phyloP scores from a whole-genome alignment of 2,113 vertebrate genomes.

The Chaetodon trifascialis region DNA sequence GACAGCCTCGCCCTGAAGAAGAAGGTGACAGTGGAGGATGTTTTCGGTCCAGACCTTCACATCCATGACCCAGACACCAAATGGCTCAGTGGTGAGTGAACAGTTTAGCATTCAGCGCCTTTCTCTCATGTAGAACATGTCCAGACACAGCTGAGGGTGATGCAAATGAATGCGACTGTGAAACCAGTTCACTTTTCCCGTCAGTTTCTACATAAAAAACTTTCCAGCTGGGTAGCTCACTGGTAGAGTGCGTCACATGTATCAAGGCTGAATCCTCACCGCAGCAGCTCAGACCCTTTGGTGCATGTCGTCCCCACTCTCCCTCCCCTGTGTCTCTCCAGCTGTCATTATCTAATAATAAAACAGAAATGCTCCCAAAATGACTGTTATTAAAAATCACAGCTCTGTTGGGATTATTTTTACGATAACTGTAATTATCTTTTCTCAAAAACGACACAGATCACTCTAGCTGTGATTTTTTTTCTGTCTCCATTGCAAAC shows the following conservation, averaged over 20 bases:
- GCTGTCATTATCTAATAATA: no score
- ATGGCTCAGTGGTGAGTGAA: conserved; percentile 93
- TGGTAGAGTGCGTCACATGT: no score
- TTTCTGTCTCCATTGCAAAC: background rate
- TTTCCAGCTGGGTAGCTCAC: no score
- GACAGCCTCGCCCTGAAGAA: conserved; percentile 94
- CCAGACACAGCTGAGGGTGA: background rate
- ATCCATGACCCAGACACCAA: conserved; percentile 92
- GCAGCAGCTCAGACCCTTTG: no score
- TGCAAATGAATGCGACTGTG: no score
- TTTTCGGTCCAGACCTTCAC: conserved; percentile 90
- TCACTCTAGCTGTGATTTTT: background rate
- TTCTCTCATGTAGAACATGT: conserved; percentile 14
- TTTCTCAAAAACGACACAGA: background rate
- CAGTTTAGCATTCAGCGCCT: conserved; percentile 40
- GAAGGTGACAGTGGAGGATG: conserved; percentile 93
- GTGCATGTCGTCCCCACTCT: no score
- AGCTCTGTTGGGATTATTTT: background rate
- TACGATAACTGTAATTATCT: background rate
- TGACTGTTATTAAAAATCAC: no score
- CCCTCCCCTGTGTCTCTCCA: no score
- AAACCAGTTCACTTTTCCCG: no score
- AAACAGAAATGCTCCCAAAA: no score
- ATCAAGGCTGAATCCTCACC: no score
- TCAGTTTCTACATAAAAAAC: no score